Base-by-base conservation (phyloP, 2,113 vertebrate genomes). In the Sebastes fasciatus region DNA sequence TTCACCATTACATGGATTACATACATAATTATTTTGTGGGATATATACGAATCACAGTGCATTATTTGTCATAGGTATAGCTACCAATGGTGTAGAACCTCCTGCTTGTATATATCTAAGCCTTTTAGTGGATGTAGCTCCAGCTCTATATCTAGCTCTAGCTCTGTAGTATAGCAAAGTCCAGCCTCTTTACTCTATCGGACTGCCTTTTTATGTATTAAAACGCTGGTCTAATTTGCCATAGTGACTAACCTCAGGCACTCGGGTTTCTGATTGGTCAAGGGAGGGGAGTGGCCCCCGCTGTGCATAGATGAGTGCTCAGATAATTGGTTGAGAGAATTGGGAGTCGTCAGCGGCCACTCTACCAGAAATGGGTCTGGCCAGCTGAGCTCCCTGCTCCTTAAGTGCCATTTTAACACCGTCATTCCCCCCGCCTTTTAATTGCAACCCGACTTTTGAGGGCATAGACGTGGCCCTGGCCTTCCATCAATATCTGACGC, bases 281-380 rank as follows among this genome's bases (percentile, higher is more conserved):
- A 86, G 82, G 83, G 84, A 92, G 74, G 83, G 92, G 87, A 89
- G 89, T 89, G 83, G 80, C 79, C 90, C 67, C 91, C 64, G 48
- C 83, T 88, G 91, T 88, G 93, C 91, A 89, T 88, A 89, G 89
- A 93, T 89, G 91, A 93, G 90, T 89, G 86, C 92, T 91, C 84
- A 90, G 89, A 92, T 94, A 94, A 94, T 92, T 92, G 94, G 90
- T 88, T 88, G 88, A 90, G 90, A 92, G 90, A 91, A 93, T 90
- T 89, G 93, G 86, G 89, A 94, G 90, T 90, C 88, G 82, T 92
- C 92, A 90, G 92, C 13, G 82, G 84, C 83, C 88, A 88, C 91
- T 91, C 89, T 79, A 88, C 91, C 92, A 86, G 82, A 88, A 92
- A 92, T 83, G 89, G 88, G 86, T 90, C 86, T 67, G 79, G 83